These are phyloP conservation scores for Xyrauchen texanus DNA, from an alignment of 2,113 vertebrate genomes.

Conservation along the genomic window DNA sequence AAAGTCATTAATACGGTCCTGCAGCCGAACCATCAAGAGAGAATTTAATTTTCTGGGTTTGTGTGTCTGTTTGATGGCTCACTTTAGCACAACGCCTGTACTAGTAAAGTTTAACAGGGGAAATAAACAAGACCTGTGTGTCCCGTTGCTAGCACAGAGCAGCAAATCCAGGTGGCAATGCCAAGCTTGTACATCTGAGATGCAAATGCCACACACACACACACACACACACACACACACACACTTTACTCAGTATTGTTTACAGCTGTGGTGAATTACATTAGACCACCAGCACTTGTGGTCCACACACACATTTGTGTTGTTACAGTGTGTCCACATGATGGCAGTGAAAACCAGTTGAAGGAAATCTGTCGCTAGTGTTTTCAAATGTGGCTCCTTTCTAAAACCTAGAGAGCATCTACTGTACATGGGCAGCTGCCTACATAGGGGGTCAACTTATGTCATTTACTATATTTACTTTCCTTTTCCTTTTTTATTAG, in stretches of 20 bases:
- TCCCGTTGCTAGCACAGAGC: not conserved
- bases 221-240: conserved; percentile 42
- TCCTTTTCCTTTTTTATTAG: too few relatives aligned
- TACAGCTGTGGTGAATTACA: conserved; percentile 67
- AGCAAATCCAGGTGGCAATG: not conserved
- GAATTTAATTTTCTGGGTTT: too few relatives aligned
- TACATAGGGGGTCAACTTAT: too few relatives aligned
- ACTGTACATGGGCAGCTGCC: too few relatives aligned
- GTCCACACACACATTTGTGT: conserved; percentile 22
- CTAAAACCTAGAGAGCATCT: not conserved
- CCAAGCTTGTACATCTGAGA: conserved; percentile 49
- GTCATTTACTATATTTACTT: too few relatives aligned
- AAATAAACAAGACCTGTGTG: conserved; percentile 30
- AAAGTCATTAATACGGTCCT: too few relatives aligned
- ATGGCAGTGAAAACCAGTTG: conserved; percentile 53
- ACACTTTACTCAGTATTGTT: conserved; percentile 54
- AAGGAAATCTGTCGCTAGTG: not conserved
- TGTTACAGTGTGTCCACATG: conserved; percentile 59
- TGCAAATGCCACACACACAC: conserved; percentile 25
- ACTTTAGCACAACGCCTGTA: conserved; percentile 28
- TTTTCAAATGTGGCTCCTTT: not conserved
- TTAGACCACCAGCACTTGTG: conserved; percentile 64
- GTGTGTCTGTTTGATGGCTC: not conserved
- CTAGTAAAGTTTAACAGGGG: conserved; percentile 45
- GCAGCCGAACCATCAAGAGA: too few relatives aligned